phyloP scores from a whole-genome alignment of 2,113 vertebrate species.

The Saccopteryx bilineata region DNA sequence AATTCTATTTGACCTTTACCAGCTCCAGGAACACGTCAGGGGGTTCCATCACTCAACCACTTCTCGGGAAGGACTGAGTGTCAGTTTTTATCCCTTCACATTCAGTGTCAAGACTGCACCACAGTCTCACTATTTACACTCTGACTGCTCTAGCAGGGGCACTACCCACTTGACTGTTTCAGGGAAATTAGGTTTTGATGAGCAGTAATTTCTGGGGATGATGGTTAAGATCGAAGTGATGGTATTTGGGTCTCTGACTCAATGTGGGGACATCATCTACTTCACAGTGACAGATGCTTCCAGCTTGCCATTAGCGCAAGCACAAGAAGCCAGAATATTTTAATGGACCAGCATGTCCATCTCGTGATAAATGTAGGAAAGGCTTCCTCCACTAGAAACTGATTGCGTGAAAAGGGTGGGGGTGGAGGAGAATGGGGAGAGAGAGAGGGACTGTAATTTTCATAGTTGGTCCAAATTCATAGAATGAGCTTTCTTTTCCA shows the following conservation, averaged over 20 bases:
- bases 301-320: not conserved
- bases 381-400: not conserved
- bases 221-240: not conserved
- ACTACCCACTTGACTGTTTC: not conserved
- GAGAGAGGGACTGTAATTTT: not conserved
- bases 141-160: not conserved
- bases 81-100: not conserved
- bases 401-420: not conserved
- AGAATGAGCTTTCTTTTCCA: not conserved
- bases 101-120: not conserved
- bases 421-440: not conserved
- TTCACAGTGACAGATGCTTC: not conserved
- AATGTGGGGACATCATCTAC: not conserved
- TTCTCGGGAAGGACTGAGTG: accelerated
- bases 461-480: not conserved
- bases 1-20: accelerated
- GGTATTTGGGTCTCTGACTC: constrained; percentile 7
- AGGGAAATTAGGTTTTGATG: not conserved
- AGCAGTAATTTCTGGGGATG: not conserved
- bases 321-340: not conserved
- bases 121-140: accelerated
- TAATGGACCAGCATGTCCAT: not conserved
- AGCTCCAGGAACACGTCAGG: not conserved
- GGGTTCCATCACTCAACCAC: not conserved
- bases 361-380: not conserved